Evolutionary conservation across 2,113 vertebrate genomes (phyloP).

Genomic region (Dicaeum eximium): DNA sequence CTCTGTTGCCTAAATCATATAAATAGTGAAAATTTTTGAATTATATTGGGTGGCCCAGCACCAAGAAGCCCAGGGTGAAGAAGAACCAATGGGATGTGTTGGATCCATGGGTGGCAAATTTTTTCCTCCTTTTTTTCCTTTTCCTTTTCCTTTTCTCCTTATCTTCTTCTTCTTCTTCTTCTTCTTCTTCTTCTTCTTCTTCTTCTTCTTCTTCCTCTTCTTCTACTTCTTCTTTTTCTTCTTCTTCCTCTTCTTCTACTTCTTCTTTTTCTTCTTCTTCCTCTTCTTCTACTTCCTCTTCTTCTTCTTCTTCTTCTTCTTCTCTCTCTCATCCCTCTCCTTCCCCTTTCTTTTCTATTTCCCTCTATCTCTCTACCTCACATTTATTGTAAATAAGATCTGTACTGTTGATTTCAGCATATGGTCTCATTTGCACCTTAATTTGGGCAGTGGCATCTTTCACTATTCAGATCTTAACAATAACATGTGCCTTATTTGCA

Average conservation of each 20-base stretch:
- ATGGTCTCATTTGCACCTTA: background rate
- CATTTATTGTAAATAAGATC: background rate
- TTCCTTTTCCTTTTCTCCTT: background rate
- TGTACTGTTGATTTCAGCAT: background rate
- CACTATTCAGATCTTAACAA: background rate
- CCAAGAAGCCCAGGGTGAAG: background rate
- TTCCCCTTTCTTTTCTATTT: background rate
- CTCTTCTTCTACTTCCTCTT: too few relatives aligned
- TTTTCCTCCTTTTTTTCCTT: too few relatives aligned
- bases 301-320: too few relatives aligned
- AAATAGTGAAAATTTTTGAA: background rate
- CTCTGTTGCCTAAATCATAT: background rate
- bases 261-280: too few relatives aligned
- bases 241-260: too few relatives aligned
- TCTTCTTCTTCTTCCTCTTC: background rate
- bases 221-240: background rate
- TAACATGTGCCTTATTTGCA: background rate
- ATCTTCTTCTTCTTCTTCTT: background rate
- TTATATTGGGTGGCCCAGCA: background rate
- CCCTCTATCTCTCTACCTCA: background rate
- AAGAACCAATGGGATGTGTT: background rate
- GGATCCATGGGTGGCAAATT: background rate
- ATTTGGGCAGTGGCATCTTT: background rate
- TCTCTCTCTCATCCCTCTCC: too few relatives aligned
- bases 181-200: background rate